Base-by-base conservation (phyloP, 2,113 vertebrate species). In the Scomber japonicus region DNA sequence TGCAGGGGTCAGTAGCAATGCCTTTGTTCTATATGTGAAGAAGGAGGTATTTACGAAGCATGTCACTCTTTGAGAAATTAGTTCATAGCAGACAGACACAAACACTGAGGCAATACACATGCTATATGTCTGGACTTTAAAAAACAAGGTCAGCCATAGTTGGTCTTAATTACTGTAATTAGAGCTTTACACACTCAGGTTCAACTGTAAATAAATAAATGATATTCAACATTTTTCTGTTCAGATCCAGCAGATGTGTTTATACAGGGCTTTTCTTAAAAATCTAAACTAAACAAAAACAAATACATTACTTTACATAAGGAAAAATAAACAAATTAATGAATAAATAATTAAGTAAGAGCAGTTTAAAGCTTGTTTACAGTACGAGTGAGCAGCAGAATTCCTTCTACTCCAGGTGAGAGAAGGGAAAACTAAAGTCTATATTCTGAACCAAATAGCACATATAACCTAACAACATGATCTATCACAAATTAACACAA, bases 61-160 rank as follows among this genome's bases (percentile, higher is more conserved):
- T 69, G 88, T 88, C 79, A 71, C 10, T 17, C 55, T 54, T 30
- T 87, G 71, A 91, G 3, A 30, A 86, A 85, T 66, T 79, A n/a
- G 40, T 14, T 80, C 68, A 75, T 54, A 55, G 75, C n/a, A 35
- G 30, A 86, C 44, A 75, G 14, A 69, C 45, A 75, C 30, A 90
- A 86, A 90, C 70, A 84, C 12, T 27, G 48, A n/a, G 48, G 24
- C 17, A 21, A 27, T 16, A 56, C 21, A 17, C 40, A 63, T 55
- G 13, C 24, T 57, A n/a, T n/a, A 80, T 30, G 53, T 60, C 75
- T 72, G 55, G 17, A 62, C n/a, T 21, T 46, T 12, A 53, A 75
- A 71, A n/a, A 51, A 79, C 0, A 67, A 14, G 55, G 59, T 45
- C 24, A 27, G 24, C 51, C 2, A 49, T 30, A 61, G 56, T 65